phyloP scores from a whole-genome alignment of 2,113 vertebrate species.

The Furnarius figulus region DNA sequence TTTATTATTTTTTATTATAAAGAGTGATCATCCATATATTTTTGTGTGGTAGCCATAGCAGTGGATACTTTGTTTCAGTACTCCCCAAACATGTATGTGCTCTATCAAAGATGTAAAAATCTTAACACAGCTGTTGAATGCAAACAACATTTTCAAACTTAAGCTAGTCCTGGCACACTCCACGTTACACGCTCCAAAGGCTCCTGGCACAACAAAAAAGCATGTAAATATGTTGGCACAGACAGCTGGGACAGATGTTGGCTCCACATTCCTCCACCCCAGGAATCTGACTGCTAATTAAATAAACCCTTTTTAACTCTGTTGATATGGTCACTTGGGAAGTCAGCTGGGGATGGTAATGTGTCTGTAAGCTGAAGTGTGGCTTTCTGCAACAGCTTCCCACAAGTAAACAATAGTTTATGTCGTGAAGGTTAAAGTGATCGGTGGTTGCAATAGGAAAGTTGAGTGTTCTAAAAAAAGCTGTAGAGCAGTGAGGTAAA shows the following conservation, averaged over 20 bases:
- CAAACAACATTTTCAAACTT: slow-evolving; percentile 18
- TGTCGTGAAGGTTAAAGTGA: fast-evolving
- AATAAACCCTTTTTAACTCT: not conserved
- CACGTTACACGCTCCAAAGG: not conserved
- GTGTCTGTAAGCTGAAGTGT: not conserved
- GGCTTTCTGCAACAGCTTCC: not conserved
- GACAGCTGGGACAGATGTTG: not conserved
- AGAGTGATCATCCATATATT: not conserved
- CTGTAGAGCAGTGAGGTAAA: not conserved
- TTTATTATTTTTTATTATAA: not conserved
- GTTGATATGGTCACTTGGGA: not conserved
- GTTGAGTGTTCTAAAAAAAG: not conserved
- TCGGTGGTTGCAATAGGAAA: not conserved
- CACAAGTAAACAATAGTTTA: not conserved
- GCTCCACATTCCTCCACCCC: not conserved
- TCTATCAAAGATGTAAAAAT: slow-evolving; percentile 10
- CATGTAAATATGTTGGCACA: not conserved
- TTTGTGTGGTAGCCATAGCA: slow-evolving; percentile 31
- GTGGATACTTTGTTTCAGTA: slow-evolving; percentile 36
- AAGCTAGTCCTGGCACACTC: slow-evolving; percentile 11
- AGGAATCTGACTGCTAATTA: slow-evolving; percentile 23
- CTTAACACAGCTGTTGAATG: slow-evolving; percentile 15
- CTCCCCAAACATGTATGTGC: not conserved
- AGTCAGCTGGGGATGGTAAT: not conserved
- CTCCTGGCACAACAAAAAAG: slow-evolving; percentile 9